phyloP scores from a whole-genome alignment of 2,113 vertebrate genomes.

The Ivindomyrus marchei region DNA sequence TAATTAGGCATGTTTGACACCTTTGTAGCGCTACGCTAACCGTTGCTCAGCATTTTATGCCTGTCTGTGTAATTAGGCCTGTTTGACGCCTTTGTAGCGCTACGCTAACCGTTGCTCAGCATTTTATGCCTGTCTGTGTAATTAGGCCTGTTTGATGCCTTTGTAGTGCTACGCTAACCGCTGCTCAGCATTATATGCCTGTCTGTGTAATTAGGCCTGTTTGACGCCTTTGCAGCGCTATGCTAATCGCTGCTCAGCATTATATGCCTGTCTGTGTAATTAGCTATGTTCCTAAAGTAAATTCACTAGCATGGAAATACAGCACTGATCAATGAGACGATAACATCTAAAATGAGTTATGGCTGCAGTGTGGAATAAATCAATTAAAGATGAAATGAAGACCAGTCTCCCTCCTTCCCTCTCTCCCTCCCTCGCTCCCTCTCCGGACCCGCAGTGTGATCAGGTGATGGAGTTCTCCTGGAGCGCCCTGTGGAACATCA shows the following conservation, averaged over 20 bases:
- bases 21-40: neutral
- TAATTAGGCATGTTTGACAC: no score
- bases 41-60: neutral
- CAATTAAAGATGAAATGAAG: neutral
- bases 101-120: no score
- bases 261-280: no score
- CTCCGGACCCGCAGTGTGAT: slow-evolving; percentile 70
- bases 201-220: neutral
- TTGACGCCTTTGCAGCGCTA: no score
- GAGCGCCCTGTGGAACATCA: slow-evolving; percentile 98
- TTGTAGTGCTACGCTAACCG: neutral
- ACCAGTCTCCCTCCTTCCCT: neutral
- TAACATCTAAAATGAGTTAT: neutral
- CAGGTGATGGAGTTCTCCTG: slow-evolving; percentile 99
- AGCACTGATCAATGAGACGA: neutral
- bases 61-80: no score
- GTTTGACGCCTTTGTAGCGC: no score
- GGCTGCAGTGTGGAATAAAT: neutral
- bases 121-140: neutral
- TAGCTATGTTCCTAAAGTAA: neutral
- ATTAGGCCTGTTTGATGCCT: no score
- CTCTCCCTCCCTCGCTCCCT: neutral
- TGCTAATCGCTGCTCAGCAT: no score
- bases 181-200: neutral
- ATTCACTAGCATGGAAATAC: neutral